Evolutionary conservation across 2,113 vertebrate genomes (phyloP), one percentile per base, ranked within the genome.

Genomic region (Cynopterus brachyotis): DNA sequence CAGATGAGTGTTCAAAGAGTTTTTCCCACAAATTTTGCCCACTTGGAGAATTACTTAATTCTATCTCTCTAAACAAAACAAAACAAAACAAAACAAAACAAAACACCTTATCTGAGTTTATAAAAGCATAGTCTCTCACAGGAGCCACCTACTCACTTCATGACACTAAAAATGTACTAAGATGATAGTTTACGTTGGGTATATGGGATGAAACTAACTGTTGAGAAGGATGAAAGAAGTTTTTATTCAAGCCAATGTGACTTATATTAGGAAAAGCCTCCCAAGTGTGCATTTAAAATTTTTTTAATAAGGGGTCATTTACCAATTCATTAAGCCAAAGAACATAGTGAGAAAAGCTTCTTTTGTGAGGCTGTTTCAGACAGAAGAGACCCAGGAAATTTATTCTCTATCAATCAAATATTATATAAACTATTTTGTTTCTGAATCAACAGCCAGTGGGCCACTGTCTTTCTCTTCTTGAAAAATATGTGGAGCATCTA

Each of bases 221-320:
- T 53, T 89, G 80, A n/a, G 11, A 92, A 91, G 32, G 24, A 59
- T 13, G 83, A 94, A 81, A 30, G 22, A 87, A 60, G 4, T 55
- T 97, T 81, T 53, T 13, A 69, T 50, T 93, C 40, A 76, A 72
- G 35, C 42, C 62, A 81, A 2, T 95, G 40, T 73, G 50, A 37
- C 12, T 79, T 22, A 3, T 53, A 82, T 93, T 45, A 75, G 16
- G 78, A 91, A 93, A 85, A 84, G 9, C 32, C 11, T 30, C 35
- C 30, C 28, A 62, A 47, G 17, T 22, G 10, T 83, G 9, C 92
- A 88, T 91, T 92, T 37, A 94, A 92, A 78, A 47, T 94, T 96
- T 96, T 91, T 96, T 96, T 91, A 87, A 76, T 47, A 50, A 45
- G n/a, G 5, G 81, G n/a, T 81, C 12, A 60, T 96, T 96, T 96